Conservation (phyloP, 2,797 vertebrate genomes). For the Danio jaintianensis region DNA sequence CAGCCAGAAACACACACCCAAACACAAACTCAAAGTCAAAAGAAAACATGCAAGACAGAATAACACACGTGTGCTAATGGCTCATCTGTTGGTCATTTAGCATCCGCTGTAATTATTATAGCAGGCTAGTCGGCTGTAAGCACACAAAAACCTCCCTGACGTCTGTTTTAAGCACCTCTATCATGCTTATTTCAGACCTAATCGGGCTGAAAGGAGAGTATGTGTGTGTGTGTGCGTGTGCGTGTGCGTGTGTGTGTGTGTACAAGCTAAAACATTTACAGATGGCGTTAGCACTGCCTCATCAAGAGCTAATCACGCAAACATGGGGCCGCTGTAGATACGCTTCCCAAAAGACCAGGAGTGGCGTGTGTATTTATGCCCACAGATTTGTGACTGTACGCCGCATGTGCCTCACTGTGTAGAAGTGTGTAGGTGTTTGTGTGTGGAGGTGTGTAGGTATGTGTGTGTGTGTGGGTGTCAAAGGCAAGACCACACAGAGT, state of each 20-base stretch:
- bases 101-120: slow-evolving; percentile 51
- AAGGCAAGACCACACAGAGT: neutral
- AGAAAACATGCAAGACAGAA: slow-evolving; percentile 32
- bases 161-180: slow-evolving; percentile 56
- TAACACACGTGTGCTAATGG: slow-evolving; percentile 44
- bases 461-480: neutral
- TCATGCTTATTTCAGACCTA: slow-evolving; percentile 53
- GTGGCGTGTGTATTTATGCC: slow-evolving; percentile 45
- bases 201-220: slow-evolving; percentile 44
- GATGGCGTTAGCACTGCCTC: slow-evolving; percentile 62
- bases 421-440: neutral
- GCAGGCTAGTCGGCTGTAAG: slow-evolving; percentile 33
- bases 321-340: slow-evolving; percentile 52
- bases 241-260: slow-evolving; percentile 36
- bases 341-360: slow-evolving; percentile 48
- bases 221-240: slow-evolving; percentile 45
- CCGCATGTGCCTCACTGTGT: slow-evolving; percentile 29
- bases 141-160: slow-evolving; percentile 17
- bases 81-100: slow-evolving; percentile 61
- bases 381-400: slow-evolving; percentile 33
- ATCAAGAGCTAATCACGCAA: slow-evolving; percentile 67
- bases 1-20: slow-evolving; percentile 7
- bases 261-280: slow-evolving; percentile 60
- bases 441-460: neutral
- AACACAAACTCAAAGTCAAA: slow-evolving; percentile 8